phyloP scores from a whole-genome alignment of 2,888 invertebrate genomes.

The Latrodectus hesperus region DNA sequence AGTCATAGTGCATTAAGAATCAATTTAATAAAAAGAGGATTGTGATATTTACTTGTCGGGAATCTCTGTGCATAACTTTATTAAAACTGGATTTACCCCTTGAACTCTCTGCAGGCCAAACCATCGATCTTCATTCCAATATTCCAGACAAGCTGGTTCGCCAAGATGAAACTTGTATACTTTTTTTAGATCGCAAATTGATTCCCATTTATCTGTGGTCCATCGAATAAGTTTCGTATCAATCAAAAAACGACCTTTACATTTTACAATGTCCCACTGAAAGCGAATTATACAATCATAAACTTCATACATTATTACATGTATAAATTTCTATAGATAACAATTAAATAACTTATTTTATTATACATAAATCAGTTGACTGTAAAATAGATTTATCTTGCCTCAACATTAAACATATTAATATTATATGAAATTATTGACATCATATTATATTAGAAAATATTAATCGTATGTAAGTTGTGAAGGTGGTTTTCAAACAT shows the following conservation, averaged over 20 bases:
- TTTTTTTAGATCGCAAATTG: conserved; percentile 74
- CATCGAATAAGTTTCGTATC: conserved; percentile 71
- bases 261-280: conserved; percentile 72
- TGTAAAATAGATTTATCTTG: too few relatives aligned
- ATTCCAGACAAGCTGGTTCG: conserved; percentile 71
- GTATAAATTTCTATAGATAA: too few relatives aligned
- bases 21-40: too few relatives aligned
- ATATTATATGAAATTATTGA: too few relatives aligned
- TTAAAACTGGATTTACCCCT: conserved; percentile 76
- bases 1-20: too few relatives aligned
- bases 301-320: not conserved
- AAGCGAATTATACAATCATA: conserved; percentile 20
- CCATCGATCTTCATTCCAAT: conserved; percentile 75
- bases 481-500: too few relatives aligned
- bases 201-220: conserved; percentile 74
- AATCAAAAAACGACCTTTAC: conserved; percentile 71
- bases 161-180: conserved; percentile 74
- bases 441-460: too few relatives aligned
- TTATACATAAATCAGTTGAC: too few relatives aligned
- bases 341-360: too few relatives aligned
- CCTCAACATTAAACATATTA: too few relatives aligned
- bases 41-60: conserved; percentile 75
- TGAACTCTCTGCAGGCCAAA: conserved; percentile 76
- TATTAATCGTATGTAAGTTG: too few relatives aligned
- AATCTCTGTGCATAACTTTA: conserved; percentile 75